Evolutionary conservation across 2,797 vertebrate genomes (phyloP), one percentile per base, ranked within the genome.

Genomic region (Buceros bicornis): DNA sequence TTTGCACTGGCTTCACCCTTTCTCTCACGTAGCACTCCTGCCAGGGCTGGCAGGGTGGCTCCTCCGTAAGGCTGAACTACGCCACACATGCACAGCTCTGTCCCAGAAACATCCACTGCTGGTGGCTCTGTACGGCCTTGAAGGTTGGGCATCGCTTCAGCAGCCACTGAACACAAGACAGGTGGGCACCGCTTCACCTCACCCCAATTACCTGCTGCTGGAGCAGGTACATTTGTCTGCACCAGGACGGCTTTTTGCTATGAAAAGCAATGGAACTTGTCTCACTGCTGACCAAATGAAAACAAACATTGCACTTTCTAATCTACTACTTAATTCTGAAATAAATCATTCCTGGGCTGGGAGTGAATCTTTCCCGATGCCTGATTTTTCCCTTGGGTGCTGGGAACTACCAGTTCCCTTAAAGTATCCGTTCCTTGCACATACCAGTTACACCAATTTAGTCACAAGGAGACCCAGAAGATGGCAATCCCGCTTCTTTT

Each of bases 131-230:
- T 3, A 5, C 42, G 50, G 66, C 47, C 70, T 47, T 25, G 6
- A 15, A 40, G 77, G 73, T 14, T 5, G 0, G 60, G 69, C 65
- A 42, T 13, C 0, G 1, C 35, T 53, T 28, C 9, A 3, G 14
- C 78, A 19, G 24, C 19, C 31, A 1, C 21, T 2, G 43, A 61
- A 12, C 14, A 13, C 19, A 2, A 24, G n/a, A 31, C 9, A 8
- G 3, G 28, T 2, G 42, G 47, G 50, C 29, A 16, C 14, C 4
- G 71, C 58, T 25, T 50, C 18, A 0, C 60, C 31, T 22, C 20
- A 4, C 20, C 33, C 20, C 7, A 0, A 8, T 9, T 9, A 26
- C 50, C n/a, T 10, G 42, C 53, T 3, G 1, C 14, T 1, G n/a
- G 16, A 47, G 31, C 43, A 16, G 26, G 53, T 19, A 37, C 24